Evolutionary conservation across 1,140 invertebrate species (phyloP).

Genomic region (Euura lappo): DNA sequence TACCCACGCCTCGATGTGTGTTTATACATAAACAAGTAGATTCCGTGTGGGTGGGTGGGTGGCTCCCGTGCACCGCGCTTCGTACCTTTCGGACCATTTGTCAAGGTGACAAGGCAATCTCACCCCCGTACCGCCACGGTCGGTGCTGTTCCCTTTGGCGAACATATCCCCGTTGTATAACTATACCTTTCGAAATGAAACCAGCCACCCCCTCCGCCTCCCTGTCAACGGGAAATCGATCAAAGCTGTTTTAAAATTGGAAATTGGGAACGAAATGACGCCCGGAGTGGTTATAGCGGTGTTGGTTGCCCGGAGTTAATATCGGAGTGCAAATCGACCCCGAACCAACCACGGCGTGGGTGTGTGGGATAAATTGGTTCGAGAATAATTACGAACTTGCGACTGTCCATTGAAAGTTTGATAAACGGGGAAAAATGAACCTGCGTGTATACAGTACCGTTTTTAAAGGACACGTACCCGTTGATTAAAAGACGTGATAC

Average conservation of each 20-base stretch:
- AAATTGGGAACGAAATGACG: conserved; percentile 19
- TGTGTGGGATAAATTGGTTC: neutral
- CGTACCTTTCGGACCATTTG: conserved; percentile 53
- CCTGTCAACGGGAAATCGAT: conserved; percentile 32
- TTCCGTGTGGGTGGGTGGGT: conserved; percentile 3
- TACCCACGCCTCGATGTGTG: neutral
- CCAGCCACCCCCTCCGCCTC: conserved; percentile 27
- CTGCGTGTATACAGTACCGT: no score
- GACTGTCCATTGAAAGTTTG: conserved; percentile 1
- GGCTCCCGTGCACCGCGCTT: conserved; percentile 21
- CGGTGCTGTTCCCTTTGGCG: neutral
- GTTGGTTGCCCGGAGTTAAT: conserved; percentile 9
- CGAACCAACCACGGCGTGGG: neutral
- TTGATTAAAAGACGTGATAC: no score
- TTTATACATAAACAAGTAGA: no score
- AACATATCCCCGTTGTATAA: neutral
- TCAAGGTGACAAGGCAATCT: conserved; percentile 57
- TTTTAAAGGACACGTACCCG: no score
- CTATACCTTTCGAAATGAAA: neutral
- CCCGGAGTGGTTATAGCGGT: conserved; percentile 25
- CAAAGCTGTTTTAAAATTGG: conserved; percentile 32
- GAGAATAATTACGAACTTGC: conserved; percentile 7
- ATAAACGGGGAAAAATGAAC: neutral
- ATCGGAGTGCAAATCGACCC: conserved; percentile 18
- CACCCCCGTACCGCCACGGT: conserved; percentile 28